phyloP scores from a whole-genome alignment of 2,888 invertebrate species.

The Drosophila subquinaria region DNA sequence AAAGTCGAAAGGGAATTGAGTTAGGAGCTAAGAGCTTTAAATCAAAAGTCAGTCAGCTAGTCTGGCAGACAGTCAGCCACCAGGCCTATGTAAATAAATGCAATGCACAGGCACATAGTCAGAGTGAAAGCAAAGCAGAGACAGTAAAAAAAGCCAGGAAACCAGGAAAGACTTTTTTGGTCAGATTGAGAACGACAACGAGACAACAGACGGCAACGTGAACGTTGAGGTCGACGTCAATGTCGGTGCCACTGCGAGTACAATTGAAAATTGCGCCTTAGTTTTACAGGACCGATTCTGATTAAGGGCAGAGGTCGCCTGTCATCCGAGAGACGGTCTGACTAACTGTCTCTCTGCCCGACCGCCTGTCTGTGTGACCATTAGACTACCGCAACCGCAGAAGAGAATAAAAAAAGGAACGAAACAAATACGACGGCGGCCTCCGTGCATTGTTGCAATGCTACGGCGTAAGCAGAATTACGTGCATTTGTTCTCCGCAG shows the following conservation, averaged over 20 bases:
- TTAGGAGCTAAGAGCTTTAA: slow-evolving; percentile 74
- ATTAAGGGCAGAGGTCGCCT: slow-evolving; percentile 69
- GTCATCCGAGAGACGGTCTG: slow-evolving; percentile 18
- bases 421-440: slow-evolving; percentile 60
- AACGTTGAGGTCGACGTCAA: slow-evolving; percentile 37
- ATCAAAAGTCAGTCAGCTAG: slow-evolving; percentile 73
- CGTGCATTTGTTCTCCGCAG: slow-evolving; percentile 83
- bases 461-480: slow-evolving; percentile 80
- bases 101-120: slow-evolving; percentile 67
- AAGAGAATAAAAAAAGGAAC: slow-evolving; percentile 28
- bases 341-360: slow-evolving; percentile 8
- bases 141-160: slow-evolving; percentile 40
- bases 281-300: slow-evolving; percentile 67
- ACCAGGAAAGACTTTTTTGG: slow-evolving; percentile 45
- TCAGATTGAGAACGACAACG: neutral
- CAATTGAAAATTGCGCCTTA: slow-evolving; percentile 73
- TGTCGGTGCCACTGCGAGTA: slow-evolving; percentile 38
- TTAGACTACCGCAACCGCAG: slow-evolving; percentile 70
- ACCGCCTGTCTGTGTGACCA: slow-evolving; percentile 16
- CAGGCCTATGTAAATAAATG: slow-evolving; percentile 77
- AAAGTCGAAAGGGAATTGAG: slow-evolving; percentile 70
- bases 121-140: slow-evolving; percentile 55
- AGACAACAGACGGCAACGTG: slow-evolving; percentile 21
- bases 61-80: slow-evolving; percentile 27
- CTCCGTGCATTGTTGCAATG: slow-evolving; percentile 64